Evolutionary conservation across 2,113 vertebrate genomes (phyloP).

Genomic region (Psilopogon haemacephalus): DNA sequence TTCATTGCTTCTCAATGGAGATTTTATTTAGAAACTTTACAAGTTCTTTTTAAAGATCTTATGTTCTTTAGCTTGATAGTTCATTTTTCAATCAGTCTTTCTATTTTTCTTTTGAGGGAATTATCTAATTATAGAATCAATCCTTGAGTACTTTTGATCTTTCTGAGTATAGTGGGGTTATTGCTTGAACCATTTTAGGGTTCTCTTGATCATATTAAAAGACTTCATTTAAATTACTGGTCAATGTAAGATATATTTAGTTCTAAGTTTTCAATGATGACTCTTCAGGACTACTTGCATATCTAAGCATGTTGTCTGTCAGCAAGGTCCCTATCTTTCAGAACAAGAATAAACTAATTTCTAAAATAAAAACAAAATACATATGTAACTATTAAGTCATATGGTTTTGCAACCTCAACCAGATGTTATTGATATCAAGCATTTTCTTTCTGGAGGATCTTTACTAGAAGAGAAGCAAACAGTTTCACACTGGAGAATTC

Average conservation of each 20-base stretch:
- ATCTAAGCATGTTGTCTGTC: neutral
- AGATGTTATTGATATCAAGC: neutral
- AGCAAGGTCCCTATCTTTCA: neutral
- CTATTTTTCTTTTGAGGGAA: neutral
- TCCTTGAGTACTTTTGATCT: constrained; percentile 25
- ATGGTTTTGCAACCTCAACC: neutral
- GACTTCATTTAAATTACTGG: constrained; percentile 30
- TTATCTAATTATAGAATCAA: constrained; percentile 44
- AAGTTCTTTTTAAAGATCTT: constrained; percentile 29
- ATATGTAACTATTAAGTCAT: neutral
- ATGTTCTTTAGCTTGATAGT: neutral
- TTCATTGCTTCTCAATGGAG: constrained; percentile 2
- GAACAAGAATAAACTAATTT: constrained; percentile 5
- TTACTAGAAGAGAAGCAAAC: neutral
- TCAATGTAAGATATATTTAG: constrained; percentile 25
- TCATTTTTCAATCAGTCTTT: neutral
- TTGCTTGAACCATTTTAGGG: constrained; percentile 32
- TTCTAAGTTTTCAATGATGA: constrained; percentile 14
- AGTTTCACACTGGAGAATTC: neutral
- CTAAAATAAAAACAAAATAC: neutral
- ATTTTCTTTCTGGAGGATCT: neutral
- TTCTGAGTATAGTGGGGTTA: neutral
- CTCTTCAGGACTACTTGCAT: constrained; percentile 38
- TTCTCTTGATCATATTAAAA: constrained; percentile 39
- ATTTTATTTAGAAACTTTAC: constrained; percentile 17